Percentiles rank a stretch among this genome's conserved stretches.
Evolutionary conservation across 2,888 invertebrate species (phyloP).

Genomic region (Calephelis perditalis): DNA sequence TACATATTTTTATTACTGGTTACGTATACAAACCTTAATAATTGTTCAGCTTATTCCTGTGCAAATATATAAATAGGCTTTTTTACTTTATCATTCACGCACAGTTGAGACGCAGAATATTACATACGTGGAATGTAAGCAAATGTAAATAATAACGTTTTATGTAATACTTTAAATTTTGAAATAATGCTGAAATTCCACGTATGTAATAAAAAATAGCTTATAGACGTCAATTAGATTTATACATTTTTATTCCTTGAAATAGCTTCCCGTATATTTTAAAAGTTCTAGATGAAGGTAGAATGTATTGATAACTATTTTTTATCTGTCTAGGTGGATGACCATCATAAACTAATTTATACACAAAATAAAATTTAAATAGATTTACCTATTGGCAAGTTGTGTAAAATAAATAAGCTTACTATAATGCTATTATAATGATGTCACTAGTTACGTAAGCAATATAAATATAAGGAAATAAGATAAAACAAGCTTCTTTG

Average conservation of each 20-base stretch:
- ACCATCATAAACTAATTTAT: slow-evolving; percentile 77
- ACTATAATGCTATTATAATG: slow-evolving; percentile 75
- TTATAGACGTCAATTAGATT: slow-evolving; percentile 72
- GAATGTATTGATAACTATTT: slow-evolving; percentile 69
- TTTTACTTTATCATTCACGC: slow-evolving; percentile 33
- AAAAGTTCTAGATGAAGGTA: slow-evolving; percentile 69
- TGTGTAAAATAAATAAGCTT: slow-evolving; percentile 78
- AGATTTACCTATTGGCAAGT: slow-evolving; percentile 74
- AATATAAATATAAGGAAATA: slow-evolving; percentile 76
- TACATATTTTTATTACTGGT: slow-evolving; percentile 17
- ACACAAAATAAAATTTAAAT: slow-evolving; percentile 69
- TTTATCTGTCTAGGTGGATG: slow-evolving; percentile 75
- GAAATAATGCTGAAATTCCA: slow-evolving; percentile 63
- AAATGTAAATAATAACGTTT: slow-evolving; percentile 71
- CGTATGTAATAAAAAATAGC: slow-evolving; percentile 56
- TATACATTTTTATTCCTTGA: slow-evolving; percentile 71
- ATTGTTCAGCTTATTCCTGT: slow-evolving; percentile 17
- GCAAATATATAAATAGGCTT: slow-evolving; percentile 1
- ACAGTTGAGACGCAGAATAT: slow-evolving; percentile 63
- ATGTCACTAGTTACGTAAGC: slow-evolving; percentile 79
- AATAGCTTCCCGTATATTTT: slow-evolving; percentile 53
- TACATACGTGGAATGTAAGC: slow-evolving; percentile 68
- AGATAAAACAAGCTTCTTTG: slow-evolving; percentile 47
- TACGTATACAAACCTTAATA: slow-evolving; percentile 10
- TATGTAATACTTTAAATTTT: slow-evolving; percentile 67